Percentiles rank a stretch among this genome's conserved stretches.
These are phyloP conservation scores for Pogonocherus hispidulus DNA, from an alignment of 2,888 invertebrate genomes.

Conservation along the genomic window DNA sequence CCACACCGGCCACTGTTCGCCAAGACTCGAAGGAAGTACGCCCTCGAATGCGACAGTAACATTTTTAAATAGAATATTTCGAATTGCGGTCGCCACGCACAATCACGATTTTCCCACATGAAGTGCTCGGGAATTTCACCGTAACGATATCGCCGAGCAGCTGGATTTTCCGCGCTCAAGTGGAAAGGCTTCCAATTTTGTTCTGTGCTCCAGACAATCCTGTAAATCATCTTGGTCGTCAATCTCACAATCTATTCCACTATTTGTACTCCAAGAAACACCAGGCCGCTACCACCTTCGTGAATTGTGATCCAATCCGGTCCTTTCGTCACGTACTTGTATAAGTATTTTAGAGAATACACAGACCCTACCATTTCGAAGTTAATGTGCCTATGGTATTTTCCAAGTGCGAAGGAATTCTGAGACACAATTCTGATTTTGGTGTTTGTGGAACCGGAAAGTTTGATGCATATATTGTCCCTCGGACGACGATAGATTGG, in stretches of 20 bases:
- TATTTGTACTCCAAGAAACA: constrained; percentile 53
- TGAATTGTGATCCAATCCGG: constrained; percentile 13
- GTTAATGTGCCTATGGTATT: constrained; percentile 47
- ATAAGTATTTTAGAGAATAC: constrained; percentile 43
- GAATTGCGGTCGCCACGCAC: neutral
- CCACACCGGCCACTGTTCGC: neutral
- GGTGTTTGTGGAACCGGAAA: constrained; percentile 3
- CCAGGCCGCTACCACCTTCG: constrained; percentile 54
- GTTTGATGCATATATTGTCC: neutral
- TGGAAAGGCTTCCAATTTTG: neutral
- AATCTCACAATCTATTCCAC: constrained; percentile 50
- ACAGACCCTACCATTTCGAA: constrained; percentile 44
- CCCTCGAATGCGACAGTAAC: neutral
- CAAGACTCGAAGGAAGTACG: neutral
- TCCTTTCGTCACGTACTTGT: constrained; percentile 44
- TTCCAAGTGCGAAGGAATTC: constrained; percentile 36
- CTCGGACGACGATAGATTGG: too few relatives aligned
- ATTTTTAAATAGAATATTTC: neutral
- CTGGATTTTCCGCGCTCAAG: neutral
- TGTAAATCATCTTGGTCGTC: neutral
- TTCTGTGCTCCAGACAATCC: neutral
- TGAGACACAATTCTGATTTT: constrained; percentile 39
- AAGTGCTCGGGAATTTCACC: neutral
- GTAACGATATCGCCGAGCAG: neutral
- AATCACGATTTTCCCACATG: neutral